Base-by-base conservation (phyloP, 2,113 vertebrate species). In the Cariama cristata region DNA sequence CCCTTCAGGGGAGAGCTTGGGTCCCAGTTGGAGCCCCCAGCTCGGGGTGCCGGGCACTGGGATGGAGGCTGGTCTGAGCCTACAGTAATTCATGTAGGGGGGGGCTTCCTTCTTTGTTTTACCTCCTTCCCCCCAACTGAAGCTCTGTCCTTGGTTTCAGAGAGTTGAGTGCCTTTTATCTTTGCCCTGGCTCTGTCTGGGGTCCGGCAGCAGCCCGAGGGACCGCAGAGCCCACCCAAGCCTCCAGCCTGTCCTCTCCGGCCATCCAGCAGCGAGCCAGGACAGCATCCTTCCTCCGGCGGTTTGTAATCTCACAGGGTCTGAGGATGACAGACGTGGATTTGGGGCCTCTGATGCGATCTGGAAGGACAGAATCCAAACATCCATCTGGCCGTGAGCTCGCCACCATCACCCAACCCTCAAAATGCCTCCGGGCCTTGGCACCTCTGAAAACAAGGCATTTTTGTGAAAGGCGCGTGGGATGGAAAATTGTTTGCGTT, bases 321-420 rank as follows among this genome's bases (percentile, higher is more conserved):
- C 14, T 14, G 45, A 71, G 49, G 40, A 1, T 71, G 68, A 11
- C 76, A 81, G 71, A 35, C 4, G 12, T 7, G 14, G 60, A 2
- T 33, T 3, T 8, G 40, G 47, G 64, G 3, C 11, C 63, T 74
- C n/a, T 3, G 10, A 30, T 23, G 92, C 59, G 63, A 1, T 3
- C 3, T 33, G 56, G 35, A 53, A 80, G 88, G 90, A 58, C 49
- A 4, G 68, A 81, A 55, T 42, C 73, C 77, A 12, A 3, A 4
- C 35, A 15, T 53, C 77, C 86, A n/a, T 47, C 79, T 94, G 79
- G 50, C 79, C 1, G 0, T 2, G 14, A 66, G 52, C 11, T 40
- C 5, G 1, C 12, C 33, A 2, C 52, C 0, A 1, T 45, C 10
- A 0, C 2, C 5, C 79, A 75, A 7, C 42, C 45, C 53, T 24